Evolutionary conservation across 2,888 invertebrate species (phyloP).

Genomic region (Drosophila paramelanica): DNA sequence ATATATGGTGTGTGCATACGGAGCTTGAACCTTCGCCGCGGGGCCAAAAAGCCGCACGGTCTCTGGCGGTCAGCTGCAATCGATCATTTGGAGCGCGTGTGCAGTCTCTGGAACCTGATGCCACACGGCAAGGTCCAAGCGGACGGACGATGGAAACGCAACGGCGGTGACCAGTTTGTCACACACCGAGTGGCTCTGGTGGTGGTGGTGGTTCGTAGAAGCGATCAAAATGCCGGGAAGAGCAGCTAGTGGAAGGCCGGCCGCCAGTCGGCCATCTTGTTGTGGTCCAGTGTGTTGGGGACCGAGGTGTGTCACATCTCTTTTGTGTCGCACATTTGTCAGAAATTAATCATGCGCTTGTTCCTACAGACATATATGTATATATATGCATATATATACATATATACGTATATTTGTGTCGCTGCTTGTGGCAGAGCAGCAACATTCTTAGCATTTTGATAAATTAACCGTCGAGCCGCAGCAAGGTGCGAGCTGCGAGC

Average conservation of each 20-base stretch:
- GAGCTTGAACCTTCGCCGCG: conserved; percentile 43
- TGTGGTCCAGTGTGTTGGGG: conserved; percentile 37
- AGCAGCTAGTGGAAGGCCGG: conserved; percentile 5
- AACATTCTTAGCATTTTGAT: conserved; percentile 75
- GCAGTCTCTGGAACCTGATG: conserved; percentile 77
- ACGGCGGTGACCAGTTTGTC: conserved; percentile 59
- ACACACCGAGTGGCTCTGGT: conserved; percentile 15
- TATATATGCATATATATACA: conserved; percentile 12
- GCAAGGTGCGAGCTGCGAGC: conserved; percentile 62
- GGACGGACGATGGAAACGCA: conserved; percentile 41
- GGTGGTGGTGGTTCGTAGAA: conserved; percentile 37
- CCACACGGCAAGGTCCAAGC: conserved; percentile 63
- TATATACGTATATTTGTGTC: conserved; percentile 10
- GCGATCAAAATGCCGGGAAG: conserved; percentile 52
- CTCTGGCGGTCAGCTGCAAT: conserved; percentile 51
- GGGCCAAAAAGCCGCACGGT: conserved; percentile 46
- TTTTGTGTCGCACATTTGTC: conserved; percentile 84
- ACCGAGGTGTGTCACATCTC: conserved; percentile 84
- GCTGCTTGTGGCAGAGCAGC: conserved; percentile 18
- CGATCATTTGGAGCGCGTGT: conserved; percentile 73
- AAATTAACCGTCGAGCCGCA: conserved; percentile 67
- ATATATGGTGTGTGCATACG: conserved; percentile 42
- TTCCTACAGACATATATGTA: conserved; percentile 37
- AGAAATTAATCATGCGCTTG: conserved; percentile 85
- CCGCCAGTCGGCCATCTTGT: not conserved